A percentile compares a stretch with the other conserved stretches of the same genome.
These are phyloP conservation scores for Mesitornis unicolor DNA, from an alignment of 2,113 vertebrate genomes.

Conservation along the genomic window DNA sequence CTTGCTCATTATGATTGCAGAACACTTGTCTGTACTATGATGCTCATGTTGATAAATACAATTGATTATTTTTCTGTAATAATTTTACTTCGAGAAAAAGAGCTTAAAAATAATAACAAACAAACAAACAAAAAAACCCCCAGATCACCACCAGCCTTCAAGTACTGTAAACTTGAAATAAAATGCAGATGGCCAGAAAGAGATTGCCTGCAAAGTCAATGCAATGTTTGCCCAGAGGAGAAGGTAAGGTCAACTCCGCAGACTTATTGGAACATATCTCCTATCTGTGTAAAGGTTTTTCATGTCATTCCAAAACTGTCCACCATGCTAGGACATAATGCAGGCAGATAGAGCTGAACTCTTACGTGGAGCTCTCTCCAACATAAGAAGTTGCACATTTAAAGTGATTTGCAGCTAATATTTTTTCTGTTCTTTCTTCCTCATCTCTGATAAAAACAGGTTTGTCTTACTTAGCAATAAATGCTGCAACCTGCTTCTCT, in stretches of 20 bases:
- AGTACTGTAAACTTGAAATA: not conserved
- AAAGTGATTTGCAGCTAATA: not conserved
- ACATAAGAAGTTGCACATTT: accelerated
- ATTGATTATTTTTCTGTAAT: not conserved
- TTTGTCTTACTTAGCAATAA: not conserved
- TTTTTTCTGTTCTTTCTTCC: not conserved
- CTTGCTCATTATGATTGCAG: not conserved
- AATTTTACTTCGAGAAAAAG: not conserved
- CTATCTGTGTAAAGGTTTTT: not conserved
- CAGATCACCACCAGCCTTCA: not conserved
- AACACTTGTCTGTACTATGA: not conserved
- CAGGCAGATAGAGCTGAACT: not conserved
- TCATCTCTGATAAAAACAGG: not conserved
- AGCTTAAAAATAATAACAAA: not conserved
- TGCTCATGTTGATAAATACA: not conserved
- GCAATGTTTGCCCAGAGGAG: not conserved
- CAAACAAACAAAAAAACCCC: not conserved
- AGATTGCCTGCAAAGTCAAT: not conserved
- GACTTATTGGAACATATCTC: not conserved
- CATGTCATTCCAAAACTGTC: not conserved
- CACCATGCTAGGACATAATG: not conserved
- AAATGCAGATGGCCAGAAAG: not conserved
- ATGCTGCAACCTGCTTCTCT: not conserved
- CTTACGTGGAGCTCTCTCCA: not conserved
- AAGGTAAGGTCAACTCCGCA: not conserved